Percentiles rank a stretch among this genome's conserved stretches.
Evolutionary conservation across 2,113 vertebrate genomes (phyloP).

Genomic region (pig (Sus scrofa)): DNA sequence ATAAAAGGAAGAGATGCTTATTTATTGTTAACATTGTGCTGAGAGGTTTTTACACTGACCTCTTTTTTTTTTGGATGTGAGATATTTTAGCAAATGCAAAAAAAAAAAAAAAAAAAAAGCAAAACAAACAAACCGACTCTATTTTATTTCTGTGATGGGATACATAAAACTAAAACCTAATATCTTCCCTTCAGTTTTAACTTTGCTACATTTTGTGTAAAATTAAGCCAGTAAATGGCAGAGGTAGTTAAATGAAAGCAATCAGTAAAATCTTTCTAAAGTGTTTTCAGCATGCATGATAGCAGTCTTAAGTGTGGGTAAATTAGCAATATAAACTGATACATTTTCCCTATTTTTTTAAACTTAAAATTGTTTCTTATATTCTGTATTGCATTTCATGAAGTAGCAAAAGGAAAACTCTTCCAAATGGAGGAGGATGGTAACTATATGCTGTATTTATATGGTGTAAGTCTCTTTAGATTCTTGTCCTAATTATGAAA

Average conservation of each 20-base stretch:
- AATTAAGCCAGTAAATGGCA: slow-evolving; percentile 62
- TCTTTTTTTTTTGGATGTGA: background rate
- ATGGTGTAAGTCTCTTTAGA: slow-evolving; percentile 53
- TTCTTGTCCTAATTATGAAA: background rate
- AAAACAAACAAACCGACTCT: background rate
- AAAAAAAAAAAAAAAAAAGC: background rate
- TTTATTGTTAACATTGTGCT: slow-evolving; percentile 31
- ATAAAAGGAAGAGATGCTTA: background rate
- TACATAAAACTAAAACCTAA: slow-evolving; percentile 60
- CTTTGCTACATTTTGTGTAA: slow-evolving; percentile 21
- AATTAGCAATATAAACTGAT: slow-evolving; percentile 60
- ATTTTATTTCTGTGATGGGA: slow-evolving; percentile 13
- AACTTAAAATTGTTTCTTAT: background rate
- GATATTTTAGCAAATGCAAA: background rate
- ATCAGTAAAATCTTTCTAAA: slow-evolving; percentile 52
- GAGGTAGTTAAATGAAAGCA: slow-evolving; percentile 54
- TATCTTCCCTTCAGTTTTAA: slow-evolving; percentile 50
- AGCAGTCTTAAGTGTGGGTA: slow-evolving; percentile 19
- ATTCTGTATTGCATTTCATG: background rate
- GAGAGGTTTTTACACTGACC: background rate
- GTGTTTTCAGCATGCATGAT: slow-evolving; percentile 8
- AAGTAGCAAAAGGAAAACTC: background rate
- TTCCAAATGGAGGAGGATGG: slow-evolving; percentile 35
- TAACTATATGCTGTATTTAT: background rate
- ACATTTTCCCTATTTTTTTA: background rate